A percentile compares a stretch with the other conserved stretches of the same genome.
These are phyloP conservation scores for Lathamus discolor DNA, from an alignment of 2,113 vertebrate genomes.

Conservation along the genomic window DNA sequence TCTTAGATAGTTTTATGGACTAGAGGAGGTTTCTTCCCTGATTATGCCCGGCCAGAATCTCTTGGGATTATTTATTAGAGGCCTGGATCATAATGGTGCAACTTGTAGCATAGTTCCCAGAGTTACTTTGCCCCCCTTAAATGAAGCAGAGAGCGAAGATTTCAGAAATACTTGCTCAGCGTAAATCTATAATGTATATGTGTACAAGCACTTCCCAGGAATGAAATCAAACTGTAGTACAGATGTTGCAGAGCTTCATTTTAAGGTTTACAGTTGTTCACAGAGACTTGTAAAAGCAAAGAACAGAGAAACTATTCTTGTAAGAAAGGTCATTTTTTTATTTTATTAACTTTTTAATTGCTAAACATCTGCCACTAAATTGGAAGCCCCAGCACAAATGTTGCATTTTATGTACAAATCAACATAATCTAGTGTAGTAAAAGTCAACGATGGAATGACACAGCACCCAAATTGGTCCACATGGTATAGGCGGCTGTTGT, in stretches of 20 bases:
- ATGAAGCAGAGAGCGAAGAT: not conserved
- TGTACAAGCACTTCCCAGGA: not conserved
- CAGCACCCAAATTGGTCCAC: not conserved
- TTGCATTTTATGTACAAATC: not conserved
- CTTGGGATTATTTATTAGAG: not conserved
- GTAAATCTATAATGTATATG: not conserved
- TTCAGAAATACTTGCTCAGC: not conserved
- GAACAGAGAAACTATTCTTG: not conserved
- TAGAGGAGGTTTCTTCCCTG: not conserved
- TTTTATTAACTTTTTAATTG: slow-evolving; percentile 40
- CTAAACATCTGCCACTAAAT: not conserved
- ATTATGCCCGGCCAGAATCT: not conserved
- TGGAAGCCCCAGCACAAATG: not conserved
- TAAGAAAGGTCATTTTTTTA: slow-evolving; percentile 12
- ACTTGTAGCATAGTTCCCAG: not conserved
- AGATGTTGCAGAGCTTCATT: not conserved
- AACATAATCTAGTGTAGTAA: not conserved
- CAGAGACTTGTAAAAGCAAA: not conserved
- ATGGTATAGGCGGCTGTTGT: not conserved
- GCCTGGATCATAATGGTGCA: not conserved
- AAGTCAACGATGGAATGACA: not conserved
- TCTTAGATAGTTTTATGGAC: not conserved
- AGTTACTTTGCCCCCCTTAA: not conserved
- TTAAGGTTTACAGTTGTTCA: not conserved
- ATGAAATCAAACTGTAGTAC: not conserved